phyloP scores from a whole-genome alignment of 92 coral and sea anemone genomes.

The Metridium senile region DNA sequence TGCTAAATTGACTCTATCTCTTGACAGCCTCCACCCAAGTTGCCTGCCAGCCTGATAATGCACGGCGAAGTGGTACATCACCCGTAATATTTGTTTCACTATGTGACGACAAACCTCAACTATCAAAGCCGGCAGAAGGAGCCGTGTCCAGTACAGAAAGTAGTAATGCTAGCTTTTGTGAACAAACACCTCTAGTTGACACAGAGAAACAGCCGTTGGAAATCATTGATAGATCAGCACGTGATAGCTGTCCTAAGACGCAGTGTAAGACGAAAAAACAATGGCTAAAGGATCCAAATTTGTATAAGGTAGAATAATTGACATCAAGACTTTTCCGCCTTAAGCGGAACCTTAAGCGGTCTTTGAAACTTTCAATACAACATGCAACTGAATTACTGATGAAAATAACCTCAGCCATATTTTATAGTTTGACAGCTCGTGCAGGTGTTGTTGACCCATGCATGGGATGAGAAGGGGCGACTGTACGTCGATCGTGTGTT shows the following conservation, averaged over 20 bases:
- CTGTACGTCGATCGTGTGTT: too few relatives aligned
- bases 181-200: constrained; percentile 33
- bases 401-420: too few relatives aligned
- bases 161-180: constrained; percentile 24
- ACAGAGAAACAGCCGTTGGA: constrained; percentile 14
- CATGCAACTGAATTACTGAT: too few relatives aligned
- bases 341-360: too few relatives aligned
- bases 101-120: constrained; percentile 44
- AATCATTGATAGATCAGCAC: constrained; percentile 24
- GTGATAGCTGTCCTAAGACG: not conserved
- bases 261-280: constrained; percentile 51
- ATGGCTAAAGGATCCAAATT: constrained; percentile 59
- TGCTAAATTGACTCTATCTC: too few relatives aligned
- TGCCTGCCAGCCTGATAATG: constrained; percentile 10
- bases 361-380: too few relatives aligned
- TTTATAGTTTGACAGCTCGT: too few relatives aligned
- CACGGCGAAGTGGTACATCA: constrained; percentile 53
- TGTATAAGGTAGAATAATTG: constrained; percentile 63
- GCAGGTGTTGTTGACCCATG: too few relatives aligned
- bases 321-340: too few relatives aligned
- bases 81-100: constrained; percentile 36
- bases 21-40: constrained; percentile 35
- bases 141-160: constrained; percentile 21
- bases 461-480: too few relatives aligned
- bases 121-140: too few relatives aligned